Evolutionary conservation across 2,797 vertebrate species (phyloP).

Genomic region (Strix occidentalis): DNA sequence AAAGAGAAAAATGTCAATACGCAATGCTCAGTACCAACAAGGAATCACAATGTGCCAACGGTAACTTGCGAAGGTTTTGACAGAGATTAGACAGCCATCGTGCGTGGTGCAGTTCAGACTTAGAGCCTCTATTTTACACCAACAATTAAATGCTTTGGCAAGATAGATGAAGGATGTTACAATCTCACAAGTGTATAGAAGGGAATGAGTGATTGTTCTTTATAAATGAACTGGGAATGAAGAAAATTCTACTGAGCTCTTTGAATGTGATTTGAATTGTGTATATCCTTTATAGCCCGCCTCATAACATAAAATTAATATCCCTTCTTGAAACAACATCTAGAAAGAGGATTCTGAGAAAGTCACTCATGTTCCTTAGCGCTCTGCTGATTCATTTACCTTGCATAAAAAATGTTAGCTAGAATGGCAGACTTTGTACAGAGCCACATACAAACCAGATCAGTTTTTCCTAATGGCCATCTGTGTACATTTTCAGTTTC

Average conservation of each 20-base stretch:
- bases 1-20: not conserved
- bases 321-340: not conserved
- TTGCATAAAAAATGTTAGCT: not conserved
- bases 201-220: not conserved
- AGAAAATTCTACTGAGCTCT: not conserved
- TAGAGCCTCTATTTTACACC: not conserved
- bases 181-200: not conserved
- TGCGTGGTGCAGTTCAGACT: not conserved
- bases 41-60: rapidly evolving
- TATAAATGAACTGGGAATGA: not conserved
- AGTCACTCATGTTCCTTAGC: not conserved
- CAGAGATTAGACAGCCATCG: not conserved
- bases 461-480: not conserved
- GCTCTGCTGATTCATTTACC: not conserved
- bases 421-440: not conserved
- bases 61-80: rapidly evolving
- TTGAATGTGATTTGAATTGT: not conserved
- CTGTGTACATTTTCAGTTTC: not conserved
- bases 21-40: rapidly evolving
- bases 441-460: not conserved
- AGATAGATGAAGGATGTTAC: not conserved
- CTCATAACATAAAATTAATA: not conserved
- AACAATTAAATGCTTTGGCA: not conserved
- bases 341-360: not conserved
- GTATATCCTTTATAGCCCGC: not conserved